phyloP scores from a whole-genome alignment of 53 echinoderm and acorn worm species.

The Stichopus horrens region DNA sequence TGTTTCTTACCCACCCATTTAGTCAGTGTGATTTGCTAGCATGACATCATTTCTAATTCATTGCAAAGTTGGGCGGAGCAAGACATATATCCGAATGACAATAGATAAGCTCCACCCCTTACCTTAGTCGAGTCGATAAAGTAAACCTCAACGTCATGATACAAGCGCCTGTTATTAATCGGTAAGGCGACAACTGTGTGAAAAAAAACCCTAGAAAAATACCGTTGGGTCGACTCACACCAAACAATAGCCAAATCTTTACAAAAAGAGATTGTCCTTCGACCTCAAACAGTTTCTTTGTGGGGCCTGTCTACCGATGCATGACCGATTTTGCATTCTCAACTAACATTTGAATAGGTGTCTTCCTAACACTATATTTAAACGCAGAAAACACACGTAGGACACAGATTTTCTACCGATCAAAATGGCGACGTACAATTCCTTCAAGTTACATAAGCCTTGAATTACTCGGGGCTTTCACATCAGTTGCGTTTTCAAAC shows the following conservation, averaged over 20 bases:
- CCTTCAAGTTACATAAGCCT: too few species aligned
- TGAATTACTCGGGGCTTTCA: too few species aligned
- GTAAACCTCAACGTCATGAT: slow-evolving; percentile 26
- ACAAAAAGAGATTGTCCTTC: background rate
- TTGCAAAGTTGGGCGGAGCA: background rate
- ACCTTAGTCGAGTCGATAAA: background rate
- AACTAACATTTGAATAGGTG: background rate
- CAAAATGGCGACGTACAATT: background rate
- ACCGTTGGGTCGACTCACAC: slow-evolving; percentile 35
- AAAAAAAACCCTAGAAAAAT: background rate
- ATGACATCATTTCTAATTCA: too few species aligned
- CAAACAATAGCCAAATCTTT: background rate
- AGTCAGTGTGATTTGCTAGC: too few species aligned
- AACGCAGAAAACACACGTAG: background rate
- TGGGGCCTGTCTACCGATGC: background rate
- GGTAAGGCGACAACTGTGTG: background rate
- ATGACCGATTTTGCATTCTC: background rate
- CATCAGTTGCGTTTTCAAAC: too few species aligned
- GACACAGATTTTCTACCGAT: background rate
- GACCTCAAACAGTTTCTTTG: background rate
- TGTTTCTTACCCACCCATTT: too few species aligned
- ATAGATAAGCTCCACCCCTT: background rate
- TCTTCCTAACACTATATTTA: background rate
- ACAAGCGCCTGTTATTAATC: slow-evolving; percentile 8
- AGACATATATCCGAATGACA: background rate